phyloP scores from a whole-genome alignment of 2,888 invertebrate species.

The Campoplex nolae region DNA sequence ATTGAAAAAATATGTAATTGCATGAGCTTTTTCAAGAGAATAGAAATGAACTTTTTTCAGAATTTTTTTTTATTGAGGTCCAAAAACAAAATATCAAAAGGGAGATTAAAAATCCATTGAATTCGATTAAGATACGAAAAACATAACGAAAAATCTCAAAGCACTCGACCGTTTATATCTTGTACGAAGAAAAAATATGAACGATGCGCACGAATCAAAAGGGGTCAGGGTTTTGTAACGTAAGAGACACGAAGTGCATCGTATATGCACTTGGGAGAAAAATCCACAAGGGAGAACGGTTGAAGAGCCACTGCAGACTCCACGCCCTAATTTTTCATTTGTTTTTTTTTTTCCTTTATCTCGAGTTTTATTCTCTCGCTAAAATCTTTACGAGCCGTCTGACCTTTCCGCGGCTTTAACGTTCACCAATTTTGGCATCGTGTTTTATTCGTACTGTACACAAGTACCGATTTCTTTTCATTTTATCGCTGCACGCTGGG shows the following conservation, averaged over 20 bases:
- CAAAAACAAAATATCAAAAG: no score
- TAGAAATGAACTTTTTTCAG: no score
- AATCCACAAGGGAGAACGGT: not conserved
- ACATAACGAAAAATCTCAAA: not conserved
- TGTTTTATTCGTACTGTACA: conserved; percentile 57
- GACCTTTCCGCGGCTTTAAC: conserved; percentile 72
- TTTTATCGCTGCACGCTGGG: conserved; percentile 42
- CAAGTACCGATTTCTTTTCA: conserved; percentile 30
- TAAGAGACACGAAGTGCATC: not conserved
- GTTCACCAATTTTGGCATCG: conserved; percentile 71
- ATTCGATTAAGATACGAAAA: not conserved
- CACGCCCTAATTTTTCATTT: conserved; percentile 65
- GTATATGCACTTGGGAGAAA: not conserved
- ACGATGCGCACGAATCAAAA: not conserved
- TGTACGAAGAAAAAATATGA: not conserved
- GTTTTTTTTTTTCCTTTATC: conserved; percentile 23
- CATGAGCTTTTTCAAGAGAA: no score
- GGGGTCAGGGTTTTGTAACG: conserved; percentile 1
- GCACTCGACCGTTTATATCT: not conserved
- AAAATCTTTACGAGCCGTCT: conserved; percentile 74
- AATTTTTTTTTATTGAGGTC: no score
- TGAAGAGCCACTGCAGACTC: conserved; percentile 31
- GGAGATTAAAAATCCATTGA: not conserved
- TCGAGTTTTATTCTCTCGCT: conserved; percentile 74
- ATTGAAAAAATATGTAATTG: no score